Conservation (phyloP, 64 coral and sea anemone species). For the Pocillopora verrucosa region DNA sequence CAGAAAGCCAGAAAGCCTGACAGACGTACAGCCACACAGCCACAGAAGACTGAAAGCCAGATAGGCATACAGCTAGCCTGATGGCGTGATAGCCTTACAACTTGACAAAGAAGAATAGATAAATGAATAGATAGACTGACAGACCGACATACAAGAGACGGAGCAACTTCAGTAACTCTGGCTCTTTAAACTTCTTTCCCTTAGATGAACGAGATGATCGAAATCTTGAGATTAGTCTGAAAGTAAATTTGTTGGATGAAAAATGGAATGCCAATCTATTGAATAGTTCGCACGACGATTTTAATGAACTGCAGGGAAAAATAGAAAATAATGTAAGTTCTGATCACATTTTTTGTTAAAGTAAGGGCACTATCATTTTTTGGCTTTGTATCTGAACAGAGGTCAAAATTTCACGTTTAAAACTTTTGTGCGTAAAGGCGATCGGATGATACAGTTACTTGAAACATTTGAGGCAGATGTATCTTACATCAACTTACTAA, state of each 20-base stretch:
- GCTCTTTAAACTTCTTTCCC: not conserved
- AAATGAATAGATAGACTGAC: no score
- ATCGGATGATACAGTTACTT: not conserved
- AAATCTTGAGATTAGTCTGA: not conserved
- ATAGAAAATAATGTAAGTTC: not conserved
- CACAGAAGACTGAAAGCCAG: not conserved
- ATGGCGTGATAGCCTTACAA: not conserved
- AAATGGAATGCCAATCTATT: not conserved
- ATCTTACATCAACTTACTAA: not conserved
- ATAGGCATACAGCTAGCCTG: not conserved
- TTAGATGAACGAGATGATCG: not conserved
- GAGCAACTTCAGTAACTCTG: no score
- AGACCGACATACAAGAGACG: no score
- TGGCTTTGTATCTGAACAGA: no score
- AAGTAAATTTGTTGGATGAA: not conserved
- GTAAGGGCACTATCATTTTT: no score
- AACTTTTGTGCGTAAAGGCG: no score
- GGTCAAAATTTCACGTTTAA: no score
- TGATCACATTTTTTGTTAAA: not conserved
- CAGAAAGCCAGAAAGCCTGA: not conserved
- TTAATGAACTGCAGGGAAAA: not conserved
- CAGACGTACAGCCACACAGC: not conserved
- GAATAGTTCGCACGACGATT: not conserved
- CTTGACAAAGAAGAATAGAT: not conserved
- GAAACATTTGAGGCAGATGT: no score